These are phyloP conservation scores for Spodoptera picta DNA, from an alignment of 2,888 invertebrate genomes.

Conservation along the genomic window DNA sequence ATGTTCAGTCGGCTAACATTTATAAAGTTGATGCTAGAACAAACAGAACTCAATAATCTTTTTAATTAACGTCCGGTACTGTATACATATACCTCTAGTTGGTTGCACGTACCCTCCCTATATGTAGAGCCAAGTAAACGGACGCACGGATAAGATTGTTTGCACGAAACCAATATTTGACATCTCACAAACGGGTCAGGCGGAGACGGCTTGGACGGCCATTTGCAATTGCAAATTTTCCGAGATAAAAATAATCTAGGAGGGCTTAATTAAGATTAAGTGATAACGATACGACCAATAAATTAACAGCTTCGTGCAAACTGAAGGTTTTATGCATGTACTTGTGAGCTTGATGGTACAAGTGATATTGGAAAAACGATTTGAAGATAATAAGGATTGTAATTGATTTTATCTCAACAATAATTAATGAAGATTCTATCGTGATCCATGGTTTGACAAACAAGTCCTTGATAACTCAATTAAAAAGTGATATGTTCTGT, in stretches of 20 bases:
- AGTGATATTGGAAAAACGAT: constrained; percentile 34
- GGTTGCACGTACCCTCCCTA: constrained; percentile 55
- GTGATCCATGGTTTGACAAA: constrained; percentile 12
- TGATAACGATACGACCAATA: constrained; percentile 68
- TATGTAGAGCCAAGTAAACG: constrained; percentile 77
- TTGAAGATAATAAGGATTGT: constrained; percentile 33
- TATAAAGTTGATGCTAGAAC: constrained; percentile 23
- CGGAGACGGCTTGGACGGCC: constrained; percentile 75
- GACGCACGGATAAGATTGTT: constrained; percentile 83
- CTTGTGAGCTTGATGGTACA: constrained; percentile 35
- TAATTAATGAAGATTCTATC: constrained; percentile 25
- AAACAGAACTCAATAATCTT: constrained; percentile 28
- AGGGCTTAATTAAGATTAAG: constrained; percentile 79
- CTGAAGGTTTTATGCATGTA: constrained; percentile 51
- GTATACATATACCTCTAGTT: constrained; percentile 36
- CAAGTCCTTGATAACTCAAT: neutral
- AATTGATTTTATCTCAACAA: constrained; percentile 25
- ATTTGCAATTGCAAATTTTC: constrained; percentile 86
- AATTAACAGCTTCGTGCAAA: constrained; percentile 57
- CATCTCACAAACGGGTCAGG: constrained; percentile 82
- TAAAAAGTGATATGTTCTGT: too few relatives aligned
- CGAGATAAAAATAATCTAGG: constrained; percentile 85
- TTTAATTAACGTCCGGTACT: constrained; percentile 41
- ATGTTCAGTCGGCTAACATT: constrained; percentile 25
- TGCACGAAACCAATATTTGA: constrained; percentile 83